phyloP scores from a whole-genome alignment of 2,888 invertebrate species.

The Drosophila anomalata region DNA sequence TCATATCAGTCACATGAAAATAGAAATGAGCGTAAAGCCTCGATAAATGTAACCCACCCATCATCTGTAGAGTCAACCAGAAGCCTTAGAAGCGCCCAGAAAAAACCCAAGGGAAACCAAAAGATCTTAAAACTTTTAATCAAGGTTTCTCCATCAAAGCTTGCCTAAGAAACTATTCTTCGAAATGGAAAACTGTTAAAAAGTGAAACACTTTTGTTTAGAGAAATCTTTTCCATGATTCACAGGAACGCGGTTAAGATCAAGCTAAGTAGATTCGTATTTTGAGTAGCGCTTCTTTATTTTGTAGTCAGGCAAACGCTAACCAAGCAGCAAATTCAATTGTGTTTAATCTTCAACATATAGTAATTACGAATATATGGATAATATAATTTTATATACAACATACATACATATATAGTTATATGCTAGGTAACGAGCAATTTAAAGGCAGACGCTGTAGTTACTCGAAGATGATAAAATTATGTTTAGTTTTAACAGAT shows the following conservation, averaged over 20 bases:
- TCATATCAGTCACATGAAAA: conserved; percentile 45
- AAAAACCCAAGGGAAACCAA: conserved; percentile 37
- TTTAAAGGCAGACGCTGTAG: conserved; percentile 72
- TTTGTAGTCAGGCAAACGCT: conserved; percentile 54
- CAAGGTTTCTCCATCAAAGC: conserved; percentile 37
- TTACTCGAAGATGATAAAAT: conserved; percentile 60
- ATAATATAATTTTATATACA: conserved; percentile 68
- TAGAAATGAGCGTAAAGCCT: conserved; percentile 35
- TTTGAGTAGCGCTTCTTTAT: conserved; percentile 51
- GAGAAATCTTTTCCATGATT: conserved; percentile 17
- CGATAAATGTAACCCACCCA: conserved; percentile 73
- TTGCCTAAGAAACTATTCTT: conserved; percentile 29
- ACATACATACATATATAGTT: conserved; percentile 50
- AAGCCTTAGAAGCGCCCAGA: conserved; percentile 40
- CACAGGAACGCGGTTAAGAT: conserved; percentile 21
- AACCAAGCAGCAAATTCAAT: conserved; percentile 50
- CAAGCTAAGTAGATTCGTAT: conserved; percentile 44
- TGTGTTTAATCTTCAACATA: conserved; percentile 58
- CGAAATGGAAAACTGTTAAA: conserved; percentile 9
- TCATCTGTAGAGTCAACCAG: conserved; percentile 42
- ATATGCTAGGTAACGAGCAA: conserved; percentile 57
- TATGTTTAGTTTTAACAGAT: conserved; percentile 66
- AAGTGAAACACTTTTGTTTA: conserved; percentile 9
- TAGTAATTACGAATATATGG: conserved; percentile 52
- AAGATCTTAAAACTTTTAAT: conserved; percentile 37